Evolutionary conservation across 2,888 invertebrate species (phyloP).

Genomic region (Netelia melanura): DNA sequence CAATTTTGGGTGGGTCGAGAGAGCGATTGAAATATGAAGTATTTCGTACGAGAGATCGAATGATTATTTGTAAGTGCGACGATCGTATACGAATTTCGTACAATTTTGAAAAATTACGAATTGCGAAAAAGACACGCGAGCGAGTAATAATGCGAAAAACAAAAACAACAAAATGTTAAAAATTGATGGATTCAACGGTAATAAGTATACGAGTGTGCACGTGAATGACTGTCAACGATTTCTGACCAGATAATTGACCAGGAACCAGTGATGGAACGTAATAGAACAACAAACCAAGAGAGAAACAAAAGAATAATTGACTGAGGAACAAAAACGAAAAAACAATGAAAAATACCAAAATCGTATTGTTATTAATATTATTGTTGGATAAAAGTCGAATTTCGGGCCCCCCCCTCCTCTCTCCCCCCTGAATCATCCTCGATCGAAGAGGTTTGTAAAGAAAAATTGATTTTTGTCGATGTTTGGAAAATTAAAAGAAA

Average conservation of each 20-base stretch:
- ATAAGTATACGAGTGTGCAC: conserved; percentile 52
- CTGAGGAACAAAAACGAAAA: conserved; percentile 30
- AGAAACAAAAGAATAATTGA: conserved; percentile 37
- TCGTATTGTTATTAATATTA: conserved; percentile 40
- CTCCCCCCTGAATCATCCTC: conserved; percentile 53
- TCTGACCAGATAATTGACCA: conserved; percentile 78
- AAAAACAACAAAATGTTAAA: conserved; percentile 47
- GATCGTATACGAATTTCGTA: not conserved
- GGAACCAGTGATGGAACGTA: conserved; percentile 69
- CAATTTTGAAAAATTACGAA: not conserved
- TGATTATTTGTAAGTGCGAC: conserved; percentile 30
- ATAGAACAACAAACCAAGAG: conserved; percentile 29
- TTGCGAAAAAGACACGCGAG: not conserved
- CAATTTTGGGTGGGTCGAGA: conserved; percentile 18
- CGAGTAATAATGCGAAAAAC: conserved; percentile 11
- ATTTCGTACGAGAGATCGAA: conserved; percentile 40
- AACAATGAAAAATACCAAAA: conserved; percentile 23
- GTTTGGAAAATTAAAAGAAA: conserved; percentile 47
- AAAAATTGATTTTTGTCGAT: conserved; percentile 22
- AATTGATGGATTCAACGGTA: conserved; percentile 59
- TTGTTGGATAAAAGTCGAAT: conserved; percentile 48
- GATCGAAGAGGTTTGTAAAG: not conserved
- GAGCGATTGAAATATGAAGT: conserved; percentile 37
- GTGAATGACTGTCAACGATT: conserved; percentile 70
- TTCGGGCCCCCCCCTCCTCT: conserved; percentile 10